Evolutionary conservation across 1,140 invertebrate species (phyloP).

Genomic region (Probaryconus sp.): DNA sequence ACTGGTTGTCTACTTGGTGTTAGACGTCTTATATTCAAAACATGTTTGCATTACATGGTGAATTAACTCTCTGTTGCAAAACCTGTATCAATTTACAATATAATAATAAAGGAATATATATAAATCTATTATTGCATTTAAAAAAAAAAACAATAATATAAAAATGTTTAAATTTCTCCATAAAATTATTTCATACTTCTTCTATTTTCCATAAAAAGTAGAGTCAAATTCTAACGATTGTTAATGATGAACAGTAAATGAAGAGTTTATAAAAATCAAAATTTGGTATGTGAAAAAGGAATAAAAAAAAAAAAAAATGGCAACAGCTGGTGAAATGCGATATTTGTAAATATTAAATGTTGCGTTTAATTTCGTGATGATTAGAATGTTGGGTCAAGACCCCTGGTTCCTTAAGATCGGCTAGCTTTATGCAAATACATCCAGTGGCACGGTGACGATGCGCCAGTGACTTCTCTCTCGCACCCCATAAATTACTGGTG

Average conservation of each 20-base stretch:
- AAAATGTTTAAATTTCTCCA: no score
- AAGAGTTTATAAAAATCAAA: no score
- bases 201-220: no score
- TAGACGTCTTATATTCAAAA: constrained; percentile 44
- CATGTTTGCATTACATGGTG: constrained; percentile 48
- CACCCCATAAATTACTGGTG: constrained; percentile 48
- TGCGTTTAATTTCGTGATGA: constrained; percentile 29
- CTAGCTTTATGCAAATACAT: constrained; percentile 57
- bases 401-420: constrained; percentile 31
- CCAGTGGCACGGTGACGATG: constrained; percentile 35
- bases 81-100: constrained; percentile 38
- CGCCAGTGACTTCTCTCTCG: constrained; percentile 47
- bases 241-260: no score
- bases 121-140: no score
- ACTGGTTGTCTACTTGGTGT: constrained; percentile 29
- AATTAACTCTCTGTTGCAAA: constrained; percentile 39
- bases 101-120: constrained; percentile 13
- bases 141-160: no score
- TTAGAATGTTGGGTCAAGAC: constrained; percentile 26
- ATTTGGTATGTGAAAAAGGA: no score
- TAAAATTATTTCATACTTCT: no score
- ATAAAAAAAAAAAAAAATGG: no score
- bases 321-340: background rate
- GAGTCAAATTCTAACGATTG: no score
- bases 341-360: background rate